Conservation (phyloP, 1,140 invertebrate genomes). For the Heliconius eleuchia region DNA sequence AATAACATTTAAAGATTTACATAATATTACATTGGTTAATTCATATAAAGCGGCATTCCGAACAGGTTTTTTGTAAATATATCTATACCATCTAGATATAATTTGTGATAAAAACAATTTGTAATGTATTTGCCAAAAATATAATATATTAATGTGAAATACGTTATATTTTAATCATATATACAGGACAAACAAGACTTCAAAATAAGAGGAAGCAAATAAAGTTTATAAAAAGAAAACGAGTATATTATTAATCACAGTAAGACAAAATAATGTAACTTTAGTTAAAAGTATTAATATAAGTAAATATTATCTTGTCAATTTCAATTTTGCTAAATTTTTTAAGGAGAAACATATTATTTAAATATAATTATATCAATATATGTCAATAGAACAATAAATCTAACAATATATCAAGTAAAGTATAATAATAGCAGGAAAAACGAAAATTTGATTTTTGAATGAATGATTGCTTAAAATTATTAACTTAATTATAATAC, state of each 20-base stretch:
- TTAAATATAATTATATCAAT: too few relatives aligned
- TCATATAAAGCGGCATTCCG: not conserved
- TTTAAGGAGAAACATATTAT: too few relatives aligned
- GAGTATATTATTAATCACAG: too few relatives aligned
- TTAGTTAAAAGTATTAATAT: too few relatives aligned
- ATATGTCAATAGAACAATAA: too few relatives aligned
- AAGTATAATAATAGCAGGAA: not conserved
- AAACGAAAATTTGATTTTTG: not conserved
- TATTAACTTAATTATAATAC: slow-evolving; percentile 3
- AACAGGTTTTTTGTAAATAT: slow-evolving; percentile 3
- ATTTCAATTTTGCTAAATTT: too few relatives aligned
- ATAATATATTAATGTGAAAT: not conserved
- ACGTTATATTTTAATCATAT: not conserved
- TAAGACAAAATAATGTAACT: too few relatives aligned
- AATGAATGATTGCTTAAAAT: not conserved
- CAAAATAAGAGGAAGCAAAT: not conserved
- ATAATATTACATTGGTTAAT: not conserved
- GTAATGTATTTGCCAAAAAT: not conserved
- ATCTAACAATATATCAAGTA: not conserved
- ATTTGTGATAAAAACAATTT: not conserved
- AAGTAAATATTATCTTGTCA: too few relatives aligned
- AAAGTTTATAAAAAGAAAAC: too few relatives aligned
- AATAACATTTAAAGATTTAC: slow-evolving; percentile 8
- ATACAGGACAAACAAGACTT: not conserved
- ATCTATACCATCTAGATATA: not conserved